These are phyloP conservation scores for Pseudois nayaur DNA, from an alignment of 2,113 vertebrate species.

Conservation along the genomic window DNA sequence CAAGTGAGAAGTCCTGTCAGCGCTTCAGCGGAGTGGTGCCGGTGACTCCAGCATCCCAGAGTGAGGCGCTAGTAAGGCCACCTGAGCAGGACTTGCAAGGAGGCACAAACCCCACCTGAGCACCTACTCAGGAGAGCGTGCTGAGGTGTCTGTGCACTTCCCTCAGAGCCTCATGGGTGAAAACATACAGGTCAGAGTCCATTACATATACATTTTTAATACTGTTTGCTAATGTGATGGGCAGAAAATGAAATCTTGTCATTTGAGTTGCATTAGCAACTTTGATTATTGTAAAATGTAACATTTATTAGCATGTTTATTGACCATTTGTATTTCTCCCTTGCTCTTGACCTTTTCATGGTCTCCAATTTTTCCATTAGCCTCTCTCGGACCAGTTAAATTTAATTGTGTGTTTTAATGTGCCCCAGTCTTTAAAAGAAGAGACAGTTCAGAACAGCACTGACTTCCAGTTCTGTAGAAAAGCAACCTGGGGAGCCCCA, in stretches of 20 bases:
- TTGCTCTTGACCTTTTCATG: neutral
- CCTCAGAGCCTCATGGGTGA: neutral
- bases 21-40: neutral
- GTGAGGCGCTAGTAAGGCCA: neutral
- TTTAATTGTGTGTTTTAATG: neutral
- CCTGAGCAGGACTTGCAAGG: neutral
- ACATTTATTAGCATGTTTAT: neutral
- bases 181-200: neutral
- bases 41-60: neutral
- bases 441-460: neutral
- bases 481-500: neutral
- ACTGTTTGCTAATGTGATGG: neutral
- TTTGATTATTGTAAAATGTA: constrained; percentile 19
- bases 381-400: constrained; percentile 7
- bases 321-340: constrained; percentile 12
- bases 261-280: neutral
- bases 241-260: neutral
- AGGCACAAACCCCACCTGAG: neutral
- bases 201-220: neutral
- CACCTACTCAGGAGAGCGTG: neutral
- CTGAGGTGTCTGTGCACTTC: neutral
- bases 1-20: neutral
- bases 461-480: neutral
- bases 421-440: neutral
- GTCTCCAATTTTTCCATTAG: constrained; percentile 27